These are phyloP conservation scores for Zygogramma bicolorata DNA, from an alignment of 2,888 invertebrate species.

Conservation along the genomic window DNA sequence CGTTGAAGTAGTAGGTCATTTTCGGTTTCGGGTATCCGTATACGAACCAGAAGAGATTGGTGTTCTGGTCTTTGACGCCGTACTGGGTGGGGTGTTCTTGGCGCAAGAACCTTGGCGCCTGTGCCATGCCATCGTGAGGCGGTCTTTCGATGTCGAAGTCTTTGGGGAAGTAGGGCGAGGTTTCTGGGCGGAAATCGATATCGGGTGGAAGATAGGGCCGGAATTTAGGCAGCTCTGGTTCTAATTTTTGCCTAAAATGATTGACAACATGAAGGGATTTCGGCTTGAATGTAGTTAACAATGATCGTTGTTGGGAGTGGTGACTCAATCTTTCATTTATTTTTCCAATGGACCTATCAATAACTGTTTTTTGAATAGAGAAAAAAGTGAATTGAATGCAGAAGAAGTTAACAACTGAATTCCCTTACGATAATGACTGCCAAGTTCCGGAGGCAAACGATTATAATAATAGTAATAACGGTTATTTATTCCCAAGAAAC, in stretches of 20 bases:
- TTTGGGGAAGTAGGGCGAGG: slow-evolving; percentile 89
- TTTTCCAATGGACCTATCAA: too few species aligned
- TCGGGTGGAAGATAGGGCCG: slow-evolving; percentile 84
- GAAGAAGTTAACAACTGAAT: too few species aligned
- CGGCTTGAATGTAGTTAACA: too few species aligned
- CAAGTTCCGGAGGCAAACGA: too few species aligned
- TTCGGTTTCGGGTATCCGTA: slow-evolving; percentile 97
- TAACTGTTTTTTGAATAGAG: too few species aligned
- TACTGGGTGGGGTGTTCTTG: slow-evolving; percentile 90
- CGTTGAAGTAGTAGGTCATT: slow-evolving; percentile 90
- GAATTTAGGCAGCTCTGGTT: slow-evolving; percentile 84
- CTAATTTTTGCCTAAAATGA: slow-evolving; percentile 74
- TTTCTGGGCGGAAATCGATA: slow-evolving; percentile 86
- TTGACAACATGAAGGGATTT: background rate
- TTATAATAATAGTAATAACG: too few species aligned
- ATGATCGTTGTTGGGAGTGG: too few species aligned
- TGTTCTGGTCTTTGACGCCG: slow-evolving; percentile 92
- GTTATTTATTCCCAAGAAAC: too few species aligned
- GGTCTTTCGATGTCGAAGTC: slow-evolving; percentile 92
- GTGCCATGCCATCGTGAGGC: slow-evolving; percentile 85
- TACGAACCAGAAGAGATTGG: slow-evolving; percentile 92
- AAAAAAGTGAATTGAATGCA: too few species aligned
- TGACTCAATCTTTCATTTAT: too few species aligned
- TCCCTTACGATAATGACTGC: too few species aligned
- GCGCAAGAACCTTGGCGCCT: slow-evolving; percentile 88